Evolutionary conservation across 2,888 invertebrate species (phyloP).

Genomic region (Torymus aiolomorphi): DNA sequence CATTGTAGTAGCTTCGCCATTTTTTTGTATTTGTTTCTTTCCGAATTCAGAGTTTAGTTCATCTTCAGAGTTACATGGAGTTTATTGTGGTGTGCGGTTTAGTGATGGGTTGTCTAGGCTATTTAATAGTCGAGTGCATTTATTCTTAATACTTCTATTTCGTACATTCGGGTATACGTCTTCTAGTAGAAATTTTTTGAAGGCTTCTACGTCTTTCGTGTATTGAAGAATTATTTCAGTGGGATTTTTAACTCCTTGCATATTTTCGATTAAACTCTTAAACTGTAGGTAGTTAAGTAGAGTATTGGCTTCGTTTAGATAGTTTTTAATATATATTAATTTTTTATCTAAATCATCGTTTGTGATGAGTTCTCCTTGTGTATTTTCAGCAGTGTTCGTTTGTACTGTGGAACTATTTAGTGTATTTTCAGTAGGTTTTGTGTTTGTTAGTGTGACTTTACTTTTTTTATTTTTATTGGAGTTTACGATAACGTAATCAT

Average conservation of each 20-base stretch:
- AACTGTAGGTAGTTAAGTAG: constrained; percentile 25
- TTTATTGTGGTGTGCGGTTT: not conserved
- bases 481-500: no score
- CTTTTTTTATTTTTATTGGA: no score
- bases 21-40: no score
- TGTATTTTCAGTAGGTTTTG: no score
- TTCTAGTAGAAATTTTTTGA: constrained; percentile 1
- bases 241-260: not conserved
- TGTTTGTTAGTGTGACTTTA: no score
- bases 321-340: constrained; percentile 3
- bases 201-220: not conserved
- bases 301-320: not conserved
- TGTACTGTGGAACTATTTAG: no score
- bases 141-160: constrained; percentile 10
- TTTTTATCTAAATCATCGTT: constrained; percentile 4
- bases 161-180: constrained; percentile 12
- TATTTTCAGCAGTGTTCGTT: no score
- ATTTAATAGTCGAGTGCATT: constrained; percentile 5
- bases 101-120: not conserved
- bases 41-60: no score
- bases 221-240: not conserved
- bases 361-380: no score
- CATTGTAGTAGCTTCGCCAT: no score
- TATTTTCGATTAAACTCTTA: constrained; percentile 29
- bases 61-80: not conserved